Percentiles rank a stretch among this genome's conserved stretches.
Evolutionary conservation across 1,140 invertebrate species (phyloP).

Genomic region (Goniozus legneri): DNA sequence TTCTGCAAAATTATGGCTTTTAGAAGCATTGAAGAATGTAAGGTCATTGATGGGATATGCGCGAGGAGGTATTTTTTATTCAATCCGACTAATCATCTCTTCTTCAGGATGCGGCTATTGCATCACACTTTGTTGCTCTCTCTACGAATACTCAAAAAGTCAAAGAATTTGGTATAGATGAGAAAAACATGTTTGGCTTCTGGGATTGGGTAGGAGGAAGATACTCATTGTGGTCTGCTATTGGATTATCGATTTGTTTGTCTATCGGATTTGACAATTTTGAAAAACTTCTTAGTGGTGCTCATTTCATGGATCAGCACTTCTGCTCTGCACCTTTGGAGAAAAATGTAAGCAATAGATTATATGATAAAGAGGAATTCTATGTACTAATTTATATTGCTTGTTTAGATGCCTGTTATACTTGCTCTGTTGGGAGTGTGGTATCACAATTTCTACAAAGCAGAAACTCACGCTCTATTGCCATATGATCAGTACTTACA

Average conservation of each 20-base stretch:
- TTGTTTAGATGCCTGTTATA: slow-evolving; percentile 82
- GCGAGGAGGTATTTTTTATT: too few relatives aligned
- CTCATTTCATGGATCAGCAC: slow-evolving; percentile 93
- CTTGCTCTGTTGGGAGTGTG: slow-evolving; percentile 92
- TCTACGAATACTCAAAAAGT: slow-evolving; percentile 94
- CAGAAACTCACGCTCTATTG: slow-evolving; percentile 92
- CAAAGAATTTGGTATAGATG: slow-evolving; percentile 94
- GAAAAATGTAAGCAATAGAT: slow-evolving; percentile 76
- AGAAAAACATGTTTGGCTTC: slow-evolving; percentile 98
- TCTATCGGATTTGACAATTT: slow-evolving; percentile 96
- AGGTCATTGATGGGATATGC: too few relatives aligned
- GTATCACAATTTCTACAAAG: slow-evolving; percentile 94
- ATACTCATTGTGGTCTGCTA: slow-evolving; percentile 97
- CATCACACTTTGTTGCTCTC: slow-evolving; percentile 97
- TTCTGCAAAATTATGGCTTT: slow-evolving; percentile 94
- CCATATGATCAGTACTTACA: slow-evolving; percentile 99
- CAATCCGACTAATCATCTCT: too few relatives aligned
- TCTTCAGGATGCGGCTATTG: slow-evolving; percentile 74
- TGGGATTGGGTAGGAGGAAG: slow-evolving; percentile 99
- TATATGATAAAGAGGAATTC: neutral
- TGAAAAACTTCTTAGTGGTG: slow-evolving; percentile 85
- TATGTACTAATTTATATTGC: neutral
- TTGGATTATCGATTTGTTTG: slow-evolving; percentile 93
- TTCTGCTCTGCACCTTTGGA: slow-evolving; percentile 86
- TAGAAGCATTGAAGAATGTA: slow-evolving; percentile 83